Evolutionary conservation across 2,888 invertebrate genomes (phyloP).

Genomic region (Scaptomyza polygonia): DNA sequence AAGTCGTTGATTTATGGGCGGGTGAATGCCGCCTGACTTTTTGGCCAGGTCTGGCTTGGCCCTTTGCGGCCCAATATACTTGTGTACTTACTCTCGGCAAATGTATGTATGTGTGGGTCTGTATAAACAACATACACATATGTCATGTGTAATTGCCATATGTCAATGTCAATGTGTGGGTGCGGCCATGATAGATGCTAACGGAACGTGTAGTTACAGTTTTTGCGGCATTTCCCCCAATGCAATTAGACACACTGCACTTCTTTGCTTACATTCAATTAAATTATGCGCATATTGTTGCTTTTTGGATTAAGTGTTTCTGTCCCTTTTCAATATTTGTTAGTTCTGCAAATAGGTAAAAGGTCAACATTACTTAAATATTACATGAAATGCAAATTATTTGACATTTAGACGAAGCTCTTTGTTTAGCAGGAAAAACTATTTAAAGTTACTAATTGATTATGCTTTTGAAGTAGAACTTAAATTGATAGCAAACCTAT

Average conservation of each 20-base stretch:
- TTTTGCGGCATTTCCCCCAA: slow-evolving; percentile 13
- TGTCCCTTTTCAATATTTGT: not conserved
- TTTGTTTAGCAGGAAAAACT: not conserved
- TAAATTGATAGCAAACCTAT: not conserved
- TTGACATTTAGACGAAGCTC: not conserved
- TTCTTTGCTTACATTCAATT: slow-evolving; percentile 9
- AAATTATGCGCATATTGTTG: slow-evolving; percentile 12
- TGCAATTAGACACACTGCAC: slow-evolving; percentile 24
- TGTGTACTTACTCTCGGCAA: slow-evolving; percentile 8
- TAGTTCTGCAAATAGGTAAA: not conserved
- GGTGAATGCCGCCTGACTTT: slow-evolving; percentile 10
- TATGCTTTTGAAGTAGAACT: too few species aligned
- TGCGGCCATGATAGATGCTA: slow-evolving; percentile 40
- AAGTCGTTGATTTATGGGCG: slow-evolving; percentile 65
- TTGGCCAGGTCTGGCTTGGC: slow-evolving; percentile 11
- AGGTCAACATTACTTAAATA: slow-evolving; percentile 2
- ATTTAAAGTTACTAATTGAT: not conserved
- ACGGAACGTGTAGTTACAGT: slow-evolving; percentile 28
- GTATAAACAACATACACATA: slow-evolving; percentile 16
- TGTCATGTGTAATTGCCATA: slow-evolving; percentile 75
- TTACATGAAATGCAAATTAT: not conserved
- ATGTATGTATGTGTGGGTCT: not conserved
- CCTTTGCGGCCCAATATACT: slow-evolving; percentile 14
- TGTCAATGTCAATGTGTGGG: slow-evolving; percentile 67
- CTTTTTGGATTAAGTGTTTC: slow-evolving; percentile 22